Evolutionary conservation across 2,888 invertebrate genomes (phyloP), one percentile per base, ranked within the genome.

Genomic region (Ochropleura plecta): DNA sequence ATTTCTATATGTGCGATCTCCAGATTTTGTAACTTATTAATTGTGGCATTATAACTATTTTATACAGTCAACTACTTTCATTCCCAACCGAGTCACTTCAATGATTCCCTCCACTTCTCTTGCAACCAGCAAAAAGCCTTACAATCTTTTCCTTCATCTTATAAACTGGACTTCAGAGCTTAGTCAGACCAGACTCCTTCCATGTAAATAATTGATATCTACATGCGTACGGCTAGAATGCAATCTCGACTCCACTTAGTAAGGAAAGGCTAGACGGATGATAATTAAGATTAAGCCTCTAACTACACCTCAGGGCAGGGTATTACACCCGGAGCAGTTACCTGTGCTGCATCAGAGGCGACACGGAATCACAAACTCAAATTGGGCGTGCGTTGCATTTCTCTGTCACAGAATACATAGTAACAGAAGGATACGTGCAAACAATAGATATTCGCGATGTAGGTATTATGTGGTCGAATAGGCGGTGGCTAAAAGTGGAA

Each of bases 381-480:
- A 87, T 87, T 86, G 77, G 82, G 76, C 73, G 74, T 77, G 81
- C 64, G 57, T 76, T 85, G 79, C 87, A 87, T 66, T 73, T 76
- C 76, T 64, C 12, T 1, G 53, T 18, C 79, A 70, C 14, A 5
- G 14, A 62, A 20, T 55, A 30, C n/a, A 30, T 18, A 49, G 0
- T 12, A 30, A 44, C 30, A 70, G 75, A 74, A 75, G 18, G 46
- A 7, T 4, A 7, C 10, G 8, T 71, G 5, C 5, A 16, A 42
- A n/a, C 14, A 57, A 42, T 5, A 8, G 5, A 10, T 16, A 18
- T 40, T 40, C 40, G 30, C 40, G 8, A 16, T 14, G 20, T 16
- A 12, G 20, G 20, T 20, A 55, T 55, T 20, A 53, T n/a, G 46
- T 46, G 3, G 46, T 30, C 30, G 46, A 55, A 10, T 9, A 18